Evolutionary conservation across 2,888 invertebrate genomes (phyloP), one percentile per base, ranked within the genome.

Genomic region (Drosophila macrospina): DNA sequence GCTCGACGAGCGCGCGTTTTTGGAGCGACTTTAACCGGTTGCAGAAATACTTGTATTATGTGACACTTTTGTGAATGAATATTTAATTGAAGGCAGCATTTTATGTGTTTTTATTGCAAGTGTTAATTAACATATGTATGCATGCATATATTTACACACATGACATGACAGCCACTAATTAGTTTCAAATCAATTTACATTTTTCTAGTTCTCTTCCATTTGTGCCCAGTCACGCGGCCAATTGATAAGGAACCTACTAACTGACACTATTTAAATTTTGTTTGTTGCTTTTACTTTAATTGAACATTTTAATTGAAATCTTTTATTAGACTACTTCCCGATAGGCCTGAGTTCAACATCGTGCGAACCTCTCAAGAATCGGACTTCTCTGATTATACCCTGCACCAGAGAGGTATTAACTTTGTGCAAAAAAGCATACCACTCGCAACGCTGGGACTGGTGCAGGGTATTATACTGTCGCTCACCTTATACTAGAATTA

Each of bases 71-170:
- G 57, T 69, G 67, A 75, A 75, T 84, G 78, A 65, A 67, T 73
- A 74, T 47, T 61, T 44, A 55, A 68, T 74, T 56, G 51, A 39
- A 60, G 59, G 34, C 59, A 52, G 55, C 62, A 63, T 67, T 62
- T 71, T 74, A 57, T 66, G 36, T 47, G 55, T 78, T 78, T 64
- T 61, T 45, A 59, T 50, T 50, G 56, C 65, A 69, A 76, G 84
- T 80, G 75, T 71, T 55, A 73, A 82, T 81, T 75, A 68, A 79
- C 78, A 84, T 76, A 70, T 75, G 60, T 69, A 45, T 57, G 16
- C 20, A 32, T 48, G 50, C 32, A 73, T 39, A 52, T 51, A 34
- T 71, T 34, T 47, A 44, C 32, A 51, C 56, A 61, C 48, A 44
- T 41, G 54, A 36, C 36, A 54, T 71, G 74, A 68, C 74, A 78